These are phyloP conservation scores for Dipodomys ordii DNA, from an alignment of 2,113 vertebrate genomes.

Conservation along the genomic window DNA sequence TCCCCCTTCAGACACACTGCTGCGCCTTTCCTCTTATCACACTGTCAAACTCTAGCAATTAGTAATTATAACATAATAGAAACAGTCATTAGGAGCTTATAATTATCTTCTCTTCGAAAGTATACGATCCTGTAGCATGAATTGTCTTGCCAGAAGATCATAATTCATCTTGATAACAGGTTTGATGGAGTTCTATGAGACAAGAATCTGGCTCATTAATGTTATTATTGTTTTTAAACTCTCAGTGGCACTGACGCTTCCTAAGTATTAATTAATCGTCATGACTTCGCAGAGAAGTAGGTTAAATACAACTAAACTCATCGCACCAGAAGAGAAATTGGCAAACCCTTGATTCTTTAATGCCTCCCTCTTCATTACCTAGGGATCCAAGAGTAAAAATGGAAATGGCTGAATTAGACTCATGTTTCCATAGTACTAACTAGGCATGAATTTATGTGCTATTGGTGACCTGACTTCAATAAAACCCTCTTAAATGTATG, in stretches of 20 bases:
- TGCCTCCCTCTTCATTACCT: constrained; percentile 15
- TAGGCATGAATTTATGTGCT: background rate
- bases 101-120: constrained; percentile 76
- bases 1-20: background rate
- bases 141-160: constrained; percentile 68
- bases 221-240: constrained; percentile 78
- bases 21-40: constrained; percentile 24
- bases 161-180: constrained; percentile 76
- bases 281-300: constrained; percentile 50
- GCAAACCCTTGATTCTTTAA: background rate
- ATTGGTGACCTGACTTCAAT: background rate
- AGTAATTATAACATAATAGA: constrained; percentile 73
- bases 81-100: constrained; percentile 73
- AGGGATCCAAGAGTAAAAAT: background rate
- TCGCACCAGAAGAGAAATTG: constrained; percentile 40
- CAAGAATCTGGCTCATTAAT: constrained; percentile 68
- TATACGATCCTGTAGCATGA: constrained; percentile 55
- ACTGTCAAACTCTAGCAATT: constrained; percentile 66
- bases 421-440: constrained; percentile 42
- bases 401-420: background rate
- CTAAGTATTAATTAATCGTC: constrained; percentile 76
- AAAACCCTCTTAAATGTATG: background rate
- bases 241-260: constrained; percentile 47
- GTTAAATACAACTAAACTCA: constrained; percentile 61
- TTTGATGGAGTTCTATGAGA: constrained; percentile 78